Conservation (phyloP, 2,113 vertebrate genomes). For the Gopherus evgoodei region DNA sequence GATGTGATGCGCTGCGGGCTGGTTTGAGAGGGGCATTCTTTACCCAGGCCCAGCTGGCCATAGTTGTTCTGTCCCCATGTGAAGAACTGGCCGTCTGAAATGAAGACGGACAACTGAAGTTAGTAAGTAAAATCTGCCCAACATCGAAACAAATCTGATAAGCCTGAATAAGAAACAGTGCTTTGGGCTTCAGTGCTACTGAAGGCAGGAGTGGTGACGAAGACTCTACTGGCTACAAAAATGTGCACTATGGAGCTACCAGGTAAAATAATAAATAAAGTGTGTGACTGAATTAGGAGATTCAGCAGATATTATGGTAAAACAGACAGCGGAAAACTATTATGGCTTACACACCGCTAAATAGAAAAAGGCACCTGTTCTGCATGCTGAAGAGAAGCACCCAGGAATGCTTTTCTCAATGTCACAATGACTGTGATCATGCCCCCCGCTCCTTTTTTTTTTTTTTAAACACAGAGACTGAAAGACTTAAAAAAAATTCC, state of each 20-base stretch:
- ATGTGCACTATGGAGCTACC: neutral
- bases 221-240: neutral
- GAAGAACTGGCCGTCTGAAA: constrained; percentile 92
- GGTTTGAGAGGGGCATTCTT: constrained; percentile 80
- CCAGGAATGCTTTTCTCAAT: constrained; percentile 11
- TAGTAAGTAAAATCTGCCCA: neutral
- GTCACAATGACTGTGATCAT: neutral
- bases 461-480: neutral
- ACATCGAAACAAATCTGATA: neutral
- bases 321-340: neutral
- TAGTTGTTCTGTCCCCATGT: constrained; percentile 92
- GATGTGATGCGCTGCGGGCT: constrained; percentile 89
- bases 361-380: neutral
- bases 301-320: neutral
- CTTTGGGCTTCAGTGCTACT: rapidly evolving
- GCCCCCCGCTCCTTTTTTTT: neutral
- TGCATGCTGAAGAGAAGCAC: neutral
- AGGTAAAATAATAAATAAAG: neutral
- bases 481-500: neutral
- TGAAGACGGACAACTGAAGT: neutral
- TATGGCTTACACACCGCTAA: neutral
- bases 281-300: neutral
- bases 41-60: constrained; percentile 93
- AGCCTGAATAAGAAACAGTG: neutral
- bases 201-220: neutral